Base-by-base conservation (phyloP, 2,888 invertebrate species). In the Amphipoea lucens region DNA sequence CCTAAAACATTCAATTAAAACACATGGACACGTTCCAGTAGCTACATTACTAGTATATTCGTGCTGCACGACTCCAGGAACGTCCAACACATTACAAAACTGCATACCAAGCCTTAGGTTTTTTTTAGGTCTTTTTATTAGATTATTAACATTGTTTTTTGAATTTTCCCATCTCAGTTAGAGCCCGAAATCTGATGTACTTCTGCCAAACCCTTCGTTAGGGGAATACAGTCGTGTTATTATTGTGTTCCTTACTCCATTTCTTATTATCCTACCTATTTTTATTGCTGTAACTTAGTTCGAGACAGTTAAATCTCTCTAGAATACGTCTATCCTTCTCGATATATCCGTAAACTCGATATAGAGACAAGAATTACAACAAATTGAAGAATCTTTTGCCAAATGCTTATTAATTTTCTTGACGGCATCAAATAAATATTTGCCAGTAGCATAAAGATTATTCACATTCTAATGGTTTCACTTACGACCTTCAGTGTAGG, bases 11-110 rank as follows among this genome's bases (percentile, higher is more conserved):
- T 45, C 2, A 68, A 57, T 63, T 48, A 48, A 42, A 69, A 42
- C 1, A n/a, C 51, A 76, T 23, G 11, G n/a, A 73, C 63, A 79
- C 42, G 63, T 79, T 72, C 29, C 48, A 78, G 66, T 63, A 65
- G 68, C 45, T 45, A 69, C 45, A 79, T 48, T 71, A 12, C 45
- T 12, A 45, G 12, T 45, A 69, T 40, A 73, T 69, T 79, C 73
- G 80, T 84, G 80, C 71, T 29, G 69, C 80, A 82, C 60, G 72
- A 73, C 72, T 69, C 23, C 48, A 29, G 51, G 60, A 65, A 51
- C 48, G 12, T 20, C 29, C 6, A 51, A 48, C 14, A 60, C 20
- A 69, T 69, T 9, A 48, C 60, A 48, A 42, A 14, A 14, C 68
- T 57, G 29, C 40, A 48, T 45, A n/a, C n/a, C 14, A 54, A 45